These are phyloP conservation scores for Margarornis squamiger DNA, from an alignment of 2,797 vertebrate genomes.

Conservation along the genomic window DNA sequence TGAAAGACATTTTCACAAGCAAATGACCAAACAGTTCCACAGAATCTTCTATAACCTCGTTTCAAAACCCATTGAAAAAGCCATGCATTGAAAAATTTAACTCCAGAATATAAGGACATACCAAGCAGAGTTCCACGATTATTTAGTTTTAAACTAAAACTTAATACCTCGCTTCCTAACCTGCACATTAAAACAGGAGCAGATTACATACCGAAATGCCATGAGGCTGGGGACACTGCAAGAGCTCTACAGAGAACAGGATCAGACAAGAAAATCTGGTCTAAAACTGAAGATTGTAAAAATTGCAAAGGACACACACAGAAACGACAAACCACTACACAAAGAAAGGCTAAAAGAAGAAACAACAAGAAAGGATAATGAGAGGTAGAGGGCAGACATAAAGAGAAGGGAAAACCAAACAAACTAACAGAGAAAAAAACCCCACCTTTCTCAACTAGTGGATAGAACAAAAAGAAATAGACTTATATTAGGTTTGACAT, in stretches of 20 bases:
- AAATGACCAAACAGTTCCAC: not conserved
- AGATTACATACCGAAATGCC: not conserved
- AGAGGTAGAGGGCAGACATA: not conserved
- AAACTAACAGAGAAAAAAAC: not conserved
- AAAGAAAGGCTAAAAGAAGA: not conserved
- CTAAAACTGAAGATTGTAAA: not conserved
- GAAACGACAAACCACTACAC: not conserved
- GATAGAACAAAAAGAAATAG: not conserved
- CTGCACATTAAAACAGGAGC: not conserved
- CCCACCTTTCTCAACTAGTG: not conserved
- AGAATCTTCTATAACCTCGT: not conserved
- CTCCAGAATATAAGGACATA: not conserved
- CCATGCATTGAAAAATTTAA: not conserved
- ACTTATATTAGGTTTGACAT: not conserved
- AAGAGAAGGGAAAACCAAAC: not conserved
- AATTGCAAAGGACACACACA: not conserved
- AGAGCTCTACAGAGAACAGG: not conserved
- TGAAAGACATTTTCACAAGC: not conserved
- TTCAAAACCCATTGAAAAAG: not conserved
- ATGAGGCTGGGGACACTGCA: not conserved
- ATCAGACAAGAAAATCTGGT: not conserved
- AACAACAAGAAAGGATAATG: not conserved
- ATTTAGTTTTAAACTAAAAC: not conserved
- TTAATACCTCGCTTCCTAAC: not conserved
- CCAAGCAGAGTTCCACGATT: not conserved